Conservation (phyloP, 2,113 vertebrate species). For the Cichladusa arquata region DNA sequence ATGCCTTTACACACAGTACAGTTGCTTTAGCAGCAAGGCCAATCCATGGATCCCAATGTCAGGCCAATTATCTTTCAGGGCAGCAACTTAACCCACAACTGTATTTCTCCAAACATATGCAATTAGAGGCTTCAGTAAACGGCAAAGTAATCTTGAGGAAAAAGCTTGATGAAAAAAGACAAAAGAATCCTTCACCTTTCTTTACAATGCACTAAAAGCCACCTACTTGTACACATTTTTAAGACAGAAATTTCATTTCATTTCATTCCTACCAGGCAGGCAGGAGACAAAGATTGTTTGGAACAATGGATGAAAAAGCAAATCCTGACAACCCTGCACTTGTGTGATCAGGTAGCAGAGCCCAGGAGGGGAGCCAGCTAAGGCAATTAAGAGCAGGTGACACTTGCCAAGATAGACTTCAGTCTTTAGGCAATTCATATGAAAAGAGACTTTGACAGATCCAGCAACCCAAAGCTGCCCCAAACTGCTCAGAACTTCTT, state of each 20-base stretch:
- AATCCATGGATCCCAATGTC: neutral
- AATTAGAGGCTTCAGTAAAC: neutral
- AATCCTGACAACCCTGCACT: neutral
- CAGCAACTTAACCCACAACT: neutral
- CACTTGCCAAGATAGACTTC: neutral
- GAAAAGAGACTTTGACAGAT: neutral
- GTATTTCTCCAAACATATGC: neutral
- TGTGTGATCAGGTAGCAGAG: conserved; percentile 16
- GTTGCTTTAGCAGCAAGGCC: neutral
- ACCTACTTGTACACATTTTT: neutral
- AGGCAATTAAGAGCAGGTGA: conserved; percentile 2
- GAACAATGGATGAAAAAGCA: neutral
- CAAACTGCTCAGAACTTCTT: neutral
- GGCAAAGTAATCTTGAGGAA: neutral
- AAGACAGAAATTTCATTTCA: neutral
- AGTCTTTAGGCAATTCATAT: neutral
- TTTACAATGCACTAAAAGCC: neutral
- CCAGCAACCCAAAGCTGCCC: neutral
- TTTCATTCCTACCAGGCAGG: neutral
- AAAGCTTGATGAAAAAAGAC: neutral
- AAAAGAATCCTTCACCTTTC: neutral
- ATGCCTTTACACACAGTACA: neutral
- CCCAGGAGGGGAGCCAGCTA: neutral
- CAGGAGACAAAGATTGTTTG: neutral
- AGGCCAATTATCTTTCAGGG: neutral